Evolutionary conservation across 2,113 vertebrate species (phyloP), one percentile per base, ranked within the genome.

Genomic region (Phylloscopus trochiloides): DNA sequence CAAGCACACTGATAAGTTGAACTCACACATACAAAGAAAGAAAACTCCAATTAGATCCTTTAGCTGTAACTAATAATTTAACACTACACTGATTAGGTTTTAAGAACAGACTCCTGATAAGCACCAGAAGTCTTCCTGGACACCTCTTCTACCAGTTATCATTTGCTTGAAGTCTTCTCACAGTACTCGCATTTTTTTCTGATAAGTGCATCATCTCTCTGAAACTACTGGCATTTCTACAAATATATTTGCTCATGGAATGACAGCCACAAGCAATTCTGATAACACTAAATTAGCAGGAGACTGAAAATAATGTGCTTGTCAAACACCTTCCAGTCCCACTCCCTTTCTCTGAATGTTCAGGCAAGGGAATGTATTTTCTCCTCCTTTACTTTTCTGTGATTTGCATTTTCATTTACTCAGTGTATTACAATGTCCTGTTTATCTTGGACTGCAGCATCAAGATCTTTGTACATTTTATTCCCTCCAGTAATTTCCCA

Each of bases 321-420:
- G 72, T 94, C 91, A 92, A 88, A 90, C 76, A 84, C 79, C 73
- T 94, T 68, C 63, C 43, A 50, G 40, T 62, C 40, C 36, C 22
- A 31, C 47, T 93, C 34, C 29, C 50, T 80, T 88, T 86, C 85
- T 85, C 67, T 78, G 61, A 77, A 50, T 42, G 59, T 67, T 94
- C 67, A 93, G 55, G 43, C 51, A 52, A 90, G 68, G 36, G 59
- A 95, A 88, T 88, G 61, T 48, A 63, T 67, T 88, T 91, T 91
- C 86, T 45, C 26, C 59, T 77, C 8, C 36, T 75, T 75, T 80
- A 74, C 59, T 80, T 88, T 77, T 74, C 63, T 72, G 48, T 84
- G 32, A 96, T 94, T 94, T 94, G 75, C 94, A 94, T 97, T 96
- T 95, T 92, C 81, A 94, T 95, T 97, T 92, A 52, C 86, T 77